Base-by-base conservation (phyloP, 1,140 invertebrate genomes). In the Drosophila equinoxialis region DNA sequence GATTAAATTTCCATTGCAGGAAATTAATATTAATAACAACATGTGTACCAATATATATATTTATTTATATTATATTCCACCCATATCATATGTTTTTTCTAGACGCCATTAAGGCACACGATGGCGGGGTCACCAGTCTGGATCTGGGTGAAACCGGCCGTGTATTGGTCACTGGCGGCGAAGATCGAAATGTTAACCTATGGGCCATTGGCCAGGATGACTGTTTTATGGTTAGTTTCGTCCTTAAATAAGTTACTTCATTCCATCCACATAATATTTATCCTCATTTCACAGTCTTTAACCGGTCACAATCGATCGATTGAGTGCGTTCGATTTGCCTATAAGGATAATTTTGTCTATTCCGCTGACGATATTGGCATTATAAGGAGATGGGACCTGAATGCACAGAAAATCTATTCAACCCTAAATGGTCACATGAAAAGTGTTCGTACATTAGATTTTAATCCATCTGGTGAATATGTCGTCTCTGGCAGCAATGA, bases 111-210 rank as follows among this genome's bases (percentile, higher is more conserved):
- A 94, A 94, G 76, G 97, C 97, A 26, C 97, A 98, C 92, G 94
- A 94, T 66, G 95, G 95, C 45, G 96, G 96, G 90, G 96, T 98
- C 48, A 97, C 96, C 79, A 97, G 97, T 89, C 92, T 98, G 58
- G 95, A 97, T 62, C 92, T 98, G 77, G 97, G 97, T 14, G 98
- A 98, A 91, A 97, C 97, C 26, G 97, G 97, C 39, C 93, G 96
- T 78, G 98, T 99, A 58, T 94, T 99, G 91, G 98, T 98, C 55
- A 99, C 98, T 77, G 98, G 98, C 59, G 98, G 98, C 74, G 97
- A 98, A 92, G 98, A 99, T 93, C 97, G 98, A 92, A 99, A 98
- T 93, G 98, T 99, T 54, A 99, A 99, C 92, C 92, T 99, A 73
- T 99, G 98, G 98, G 98, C 98, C 3, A 96, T 99, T 72, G 98